phyloP scores from a whole-genome alignment of 2,888 invertebrate species.

The Apamea sordens region DNA sequence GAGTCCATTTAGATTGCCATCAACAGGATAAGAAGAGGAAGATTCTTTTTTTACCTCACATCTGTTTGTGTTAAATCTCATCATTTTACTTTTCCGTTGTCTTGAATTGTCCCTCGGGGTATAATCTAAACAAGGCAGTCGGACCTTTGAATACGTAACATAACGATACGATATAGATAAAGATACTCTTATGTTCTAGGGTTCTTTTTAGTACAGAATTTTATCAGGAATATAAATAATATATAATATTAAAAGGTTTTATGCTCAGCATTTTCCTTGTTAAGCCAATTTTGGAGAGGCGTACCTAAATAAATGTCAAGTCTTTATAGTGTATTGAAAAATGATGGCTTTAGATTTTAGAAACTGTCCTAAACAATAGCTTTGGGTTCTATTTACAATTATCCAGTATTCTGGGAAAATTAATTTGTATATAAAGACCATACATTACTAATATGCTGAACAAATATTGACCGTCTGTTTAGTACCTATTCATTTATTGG shows the following conservation, averaged over 20 bases:
- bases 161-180: conserved; percentile 25
- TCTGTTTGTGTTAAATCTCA: conserved; percentile 39
- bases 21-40: no score
- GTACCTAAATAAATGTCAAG: background rate
- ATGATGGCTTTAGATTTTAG: background rate
- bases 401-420: background rate
- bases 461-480: background rate
- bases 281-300: background rate
- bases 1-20: no score
- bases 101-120: conserved; percentile 33
- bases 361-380: background rate
- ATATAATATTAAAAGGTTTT: conserved; percentile 6
- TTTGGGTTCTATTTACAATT: background rate
- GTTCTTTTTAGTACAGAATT: conserved; percentile 38
- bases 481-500: background rate
- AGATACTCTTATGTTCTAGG: conserved; percentile 6
- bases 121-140: conserved; percentile 41
- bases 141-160: conserved; percentile 38
- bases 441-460: background rate
- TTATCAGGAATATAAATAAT: conserved; percentile 14
- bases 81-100: conserved; percentile 14
- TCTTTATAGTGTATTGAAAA: background rate
- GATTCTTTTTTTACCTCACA: conserved; percentile 2
- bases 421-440: background rate
- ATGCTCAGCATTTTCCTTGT: background rate